Evolutionary conservation across 2,888 invertebrate species (phyloP), one percentile per base, ranked within the genome.

Genomic region (Trachelus tabidus): DNA sequence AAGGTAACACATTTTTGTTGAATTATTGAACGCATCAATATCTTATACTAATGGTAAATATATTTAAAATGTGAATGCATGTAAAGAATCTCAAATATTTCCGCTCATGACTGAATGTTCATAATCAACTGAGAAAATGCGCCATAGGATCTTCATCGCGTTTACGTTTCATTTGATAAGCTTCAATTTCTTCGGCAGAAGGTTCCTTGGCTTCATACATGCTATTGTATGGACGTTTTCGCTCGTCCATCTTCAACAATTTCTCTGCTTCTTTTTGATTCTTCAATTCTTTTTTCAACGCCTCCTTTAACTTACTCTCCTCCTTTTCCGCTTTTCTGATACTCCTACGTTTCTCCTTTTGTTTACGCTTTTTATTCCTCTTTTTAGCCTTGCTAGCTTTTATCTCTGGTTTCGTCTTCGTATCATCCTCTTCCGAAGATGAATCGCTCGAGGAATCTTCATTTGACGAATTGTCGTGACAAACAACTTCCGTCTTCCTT

Each of bases 71-170:
- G 23, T 23, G 23, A 15, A 56, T 23, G 9, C 23, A 9, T 15
- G 23, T 56, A 56, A 56, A 23, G 56, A 56, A 9, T 56, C 9
- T 56, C 56, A 23, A 56, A 56, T 56, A 56, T 23, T 56, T 23
- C 9, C 56, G 23, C 6, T 23, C 23, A 1, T 56, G 15, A 9
- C 9, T 56, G 9, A 56, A 56, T 56, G 9, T 56, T 23, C 2
- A 74, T 80, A 77, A 85, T 78, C 84, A 84, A 79, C 76, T 82
- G 75, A 94, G 87, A 92, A 96, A 96, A 81, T 96, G 95, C 77
- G 95, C 94, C 99, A 99, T 99, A 0, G 99, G 99, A 93, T 99
- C 99, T 83, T 98, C 97, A 0, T 95, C 95, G 71, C 97, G 93
- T 77, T 94, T 93, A 77, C 96, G 93, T 91, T 97, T 98, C 93